Evolutionary conservation across 2,113 vertebrate genomes (phyloP).

Genomic region (Glaucidium brasilianum): DNA sequence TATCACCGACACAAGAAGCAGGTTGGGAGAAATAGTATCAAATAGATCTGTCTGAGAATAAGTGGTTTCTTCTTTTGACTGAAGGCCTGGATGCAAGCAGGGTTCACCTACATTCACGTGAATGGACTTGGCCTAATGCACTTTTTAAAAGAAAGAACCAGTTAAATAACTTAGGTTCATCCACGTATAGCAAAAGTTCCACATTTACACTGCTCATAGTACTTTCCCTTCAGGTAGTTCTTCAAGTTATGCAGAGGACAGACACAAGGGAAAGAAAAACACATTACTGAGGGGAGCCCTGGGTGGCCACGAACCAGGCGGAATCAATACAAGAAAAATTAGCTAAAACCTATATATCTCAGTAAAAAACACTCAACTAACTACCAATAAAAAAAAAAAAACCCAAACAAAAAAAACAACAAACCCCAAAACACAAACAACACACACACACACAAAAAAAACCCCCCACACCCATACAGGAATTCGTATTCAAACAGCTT

Average conservation of each 20-base stretch:
- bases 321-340: background rate
- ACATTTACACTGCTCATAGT: background rate
- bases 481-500: background rate
- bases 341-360: background rate
- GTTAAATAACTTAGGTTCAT: background rate
- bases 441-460: too few species aligned
- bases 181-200: background rate
- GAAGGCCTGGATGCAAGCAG: background rate
- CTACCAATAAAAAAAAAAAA: background rate
- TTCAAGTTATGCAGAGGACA: background rate
- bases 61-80: background rate
- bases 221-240: background rate
- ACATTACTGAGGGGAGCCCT: background rate
- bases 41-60: background rate
- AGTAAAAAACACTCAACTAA: background rate
- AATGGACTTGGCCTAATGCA: background rate
- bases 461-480: too few species aligned
- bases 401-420: background rate
- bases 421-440: too few species aligned
- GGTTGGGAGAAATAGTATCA: background rate
- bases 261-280: background rate
- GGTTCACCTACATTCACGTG: background rate
- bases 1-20: background rate
- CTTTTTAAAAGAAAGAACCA: background rate
- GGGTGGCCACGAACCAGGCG: background rate